Conservation (phyloP, 2,888 invertebrate species). For the Pristionchus arcanus region DNA sequence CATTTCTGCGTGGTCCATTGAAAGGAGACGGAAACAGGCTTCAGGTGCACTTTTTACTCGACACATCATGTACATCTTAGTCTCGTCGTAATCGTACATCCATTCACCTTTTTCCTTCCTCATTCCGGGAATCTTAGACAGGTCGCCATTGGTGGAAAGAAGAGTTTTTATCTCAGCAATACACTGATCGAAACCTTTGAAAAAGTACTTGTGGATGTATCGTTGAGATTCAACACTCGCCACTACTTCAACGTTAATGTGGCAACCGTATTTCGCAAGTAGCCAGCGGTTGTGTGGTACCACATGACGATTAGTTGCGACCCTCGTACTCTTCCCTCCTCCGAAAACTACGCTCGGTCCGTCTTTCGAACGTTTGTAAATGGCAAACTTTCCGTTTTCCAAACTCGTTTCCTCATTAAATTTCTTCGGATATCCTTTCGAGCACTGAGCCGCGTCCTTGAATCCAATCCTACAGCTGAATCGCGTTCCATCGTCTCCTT, state of each 20-base stretch:
- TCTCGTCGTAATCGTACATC: neutral
- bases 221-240: neutral
- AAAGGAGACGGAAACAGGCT: neutral
- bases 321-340: neutral
- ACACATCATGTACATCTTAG: neutral
- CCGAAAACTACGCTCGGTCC: neutral
- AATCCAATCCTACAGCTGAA: neutral
- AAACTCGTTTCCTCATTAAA: neutral
- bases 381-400: neutral
- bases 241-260: conserved; percentile 7
- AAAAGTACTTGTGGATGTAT: neutral
- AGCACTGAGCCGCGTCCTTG: neutral
- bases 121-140: neutral
- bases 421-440: neutral
- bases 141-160: neutral
- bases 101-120: neutral
- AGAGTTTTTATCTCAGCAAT: neutral
- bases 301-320: neutral
- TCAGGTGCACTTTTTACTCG: conserved; percentile 5
- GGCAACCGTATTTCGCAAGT: neutral
- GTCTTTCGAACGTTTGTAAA: neutral
- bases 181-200: conserved; percentile 1
- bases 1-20: neutral
- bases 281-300: neutral
- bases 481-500: neutral